Evolutionary conservation across 2,888 invertebrate species (phyloP), one percentile per base, ranked within the genome.

Genomic region (Lepidocyrtoides sp.): DNA sequence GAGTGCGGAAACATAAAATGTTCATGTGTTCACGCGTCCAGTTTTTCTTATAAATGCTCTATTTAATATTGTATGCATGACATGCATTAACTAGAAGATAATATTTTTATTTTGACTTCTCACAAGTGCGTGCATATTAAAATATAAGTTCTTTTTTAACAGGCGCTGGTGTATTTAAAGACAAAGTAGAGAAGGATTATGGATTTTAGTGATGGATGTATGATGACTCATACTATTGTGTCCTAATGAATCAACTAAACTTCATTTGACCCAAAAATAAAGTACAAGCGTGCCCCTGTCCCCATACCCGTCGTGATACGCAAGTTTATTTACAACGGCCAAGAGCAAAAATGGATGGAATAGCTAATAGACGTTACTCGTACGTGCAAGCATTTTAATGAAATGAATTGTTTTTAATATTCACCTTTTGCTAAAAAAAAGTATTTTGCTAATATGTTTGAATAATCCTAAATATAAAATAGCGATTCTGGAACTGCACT

Each of bases 301-400:
- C 23, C 72, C 48, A 66, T 36, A 10, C 32, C 66, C 3, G 29
- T 44, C 57, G 57, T 36, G 41, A 60, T 41, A 60, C 81, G 2
- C 41, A 36, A 60, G 7, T 60, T 60, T 81, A 36, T 14, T 41
- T 29, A 60, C 81, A 57, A n/a, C 36, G 44, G 48, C 44, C 82
- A 2, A 63, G 23, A 51, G n/a, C 79, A 5, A 88, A 89, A n/a
- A 92, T 92, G 92, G 92, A 91, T 3, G 77, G 85, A 26, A 66
- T 91, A 51, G 89, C 89, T 23, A 51, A 87, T 44, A 63, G 92
- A 26, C 75, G 92, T n/a, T 92, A 91, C 72, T 92, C 92, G 92
- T 92, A 86, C 91, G 91, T 77, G 20, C 1, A 0, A 23, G 23
- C 60, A 23, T 63, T 10, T 79, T 44, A 7, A 44, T 20, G 8